Percentiles rank a stretch among this genome's conserved stretches.
Conservation (phyloP, 1,140 invertebrate genomes). For the Ganaspis sp. region DNA sequence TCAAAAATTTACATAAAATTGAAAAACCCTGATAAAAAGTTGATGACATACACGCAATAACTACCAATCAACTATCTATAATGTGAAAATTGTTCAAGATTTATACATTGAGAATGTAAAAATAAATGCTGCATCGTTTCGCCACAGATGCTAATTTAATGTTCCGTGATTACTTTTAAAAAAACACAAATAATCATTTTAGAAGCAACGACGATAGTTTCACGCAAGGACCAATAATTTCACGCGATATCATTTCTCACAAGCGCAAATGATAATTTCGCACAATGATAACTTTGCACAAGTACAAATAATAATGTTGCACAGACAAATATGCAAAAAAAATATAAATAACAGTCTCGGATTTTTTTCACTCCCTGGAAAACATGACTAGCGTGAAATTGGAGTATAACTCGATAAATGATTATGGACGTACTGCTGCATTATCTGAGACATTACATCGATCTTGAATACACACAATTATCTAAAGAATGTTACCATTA, state of each 20-base stretch:
- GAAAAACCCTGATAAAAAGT: background rate
- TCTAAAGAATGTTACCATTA: constrained; percentile 1
- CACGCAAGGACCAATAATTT: no score
- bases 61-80: background rate
- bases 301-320: background rate
- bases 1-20: constrained; percentile 20
- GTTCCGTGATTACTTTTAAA: no score
- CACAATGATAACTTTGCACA: background rate
- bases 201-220: no score
- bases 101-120: background rate
- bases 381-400: background rate
- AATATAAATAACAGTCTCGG: background rate
- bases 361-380: background rate
- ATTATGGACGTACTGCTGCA: background rate
- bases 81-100: background rate
- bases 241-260: no score
- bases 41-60: background rate
- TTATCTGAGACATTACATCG: background rate
- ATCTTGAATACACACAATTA: constrained; percentile 29
- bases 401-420: constrained; percentile 17
- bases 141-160: background rate
- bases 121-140: background rate
- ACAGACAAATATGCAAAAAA: background rate
- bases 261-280: no score
- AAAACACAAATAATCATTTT: no score